Evolutionary conservation across 2,888 invertebrate genomes (phyloP).

Genomic region (Watsonalla binaria): DNA sequence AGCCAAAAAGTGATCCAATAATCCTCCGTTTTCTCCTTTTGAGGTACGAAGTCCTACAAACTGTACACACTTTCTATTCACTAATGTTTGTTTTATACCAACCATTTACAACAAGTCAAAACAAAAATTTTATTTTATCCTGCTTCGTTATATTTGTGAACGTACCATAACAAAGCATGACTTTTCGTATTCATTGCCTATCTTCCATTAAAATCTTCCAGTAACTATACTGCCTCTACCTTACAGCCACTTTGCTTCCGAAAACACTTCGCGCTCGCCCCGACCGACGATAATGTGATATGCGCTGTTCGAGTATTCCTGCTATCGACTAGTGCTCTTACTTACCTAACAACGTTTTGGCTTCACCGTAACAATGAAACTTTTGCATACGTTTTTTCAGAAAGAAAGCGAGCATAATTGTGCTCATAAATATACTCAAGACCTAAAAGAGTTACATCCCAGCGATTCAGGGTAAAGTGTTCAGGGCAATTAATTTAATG

Average conservation of each 20-base stretch:
- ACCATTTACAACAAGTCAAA: too few relatives aligned
- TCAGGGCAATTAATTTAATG: too few relatives aligned
- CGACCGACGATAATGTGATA: slow-evolving; percentile 41
- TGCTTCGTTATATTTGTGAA: neutral
- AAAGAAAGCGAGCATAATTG: too few relatives aligned
- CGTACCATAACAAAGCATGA: neutral
- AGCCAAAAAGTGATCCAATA: too few relatives aligned
- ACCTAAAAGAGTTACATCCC: too few relatives aligned
- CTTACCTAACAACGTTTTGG: neutral
- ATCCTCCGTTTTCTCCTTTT: too few relatives aligned
- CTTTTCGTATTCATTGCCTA: slow-evolving; percentile 19
- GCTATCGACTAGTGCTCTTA: slow-evolving; percentile 2
- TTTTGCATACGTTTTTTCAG: too few relatives aligned
- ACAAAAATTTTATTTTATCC: neutral
- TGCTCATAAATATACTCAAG: too few relatives aligned
- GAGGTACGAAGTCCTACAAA: too few relatives aligned
- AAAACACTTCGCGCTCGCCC: slow-evolving; percentile 17
- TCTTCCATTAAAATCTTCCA: slow-evolving; percentile 14
- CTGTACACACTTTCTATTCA: too few relatives aligned
- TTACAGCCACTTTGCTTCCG: slow-evolving; percentile 17
- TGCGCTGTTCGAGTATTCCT: slow-evolving; percentile 25
- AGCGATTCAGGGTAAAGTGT: too few relatives aligned
- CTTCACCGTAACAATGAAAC: neutral
- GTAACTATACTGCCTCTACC: slow-evolving; percentile 20
- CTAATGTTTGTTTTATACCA: too few relatives aligned